Base-by-base conservation (phyloP, 2,113 vertebrate species). In the Onychorhynchus coronatus region DNA sequence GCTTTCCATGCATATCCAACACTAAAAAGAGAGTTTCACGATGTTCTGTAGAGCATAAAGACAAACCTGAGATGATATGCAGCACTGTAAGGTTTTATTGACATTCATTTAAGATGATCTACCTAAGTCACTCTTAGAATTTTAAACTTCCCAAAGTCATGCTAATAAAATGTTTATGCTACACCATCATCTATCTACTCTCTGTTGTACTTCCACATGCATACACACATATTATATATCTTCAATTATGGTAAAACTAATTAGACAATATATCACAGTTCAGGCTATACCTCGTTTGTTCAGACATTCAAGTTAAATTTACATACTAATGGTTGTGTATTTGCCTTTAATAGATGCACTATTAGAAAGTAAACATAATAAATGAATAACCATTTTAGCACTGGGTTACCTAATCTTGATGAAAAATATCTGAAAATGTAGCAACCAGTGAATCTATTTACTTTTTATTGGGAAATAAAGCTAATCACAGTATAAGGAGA, bases 251-350 rank as follows among this genome's bases (percentile, higher is more conserved):
- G 87, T 82, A 89, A 96, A 97, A 61, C 58, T 89, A 96, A 97
- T 92, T 91, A 95, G 89, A 90, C 89, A 93, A 86, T 96, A 96
- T 97, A 96, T 97, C 96, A 95, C 27, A 44, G 80, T 74, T 55
- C 74, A 95, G 68, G 83, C 76, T 93, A 80, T 75, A 95, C 56
- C 67, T 97, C 94, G 92, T 96, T 95, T 95, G 65, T 95, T 96
- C 77, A 95, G 94, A 94, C 23, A 93, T 93, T 65, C 66, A 91
- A 95, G 95, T 96, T 97, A 96, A 97, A 97, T 98, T 97, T 97
- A 88, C 95, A 95, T 95, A 92, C 91, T 97, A 97, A 97, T 91
- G 72, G 93, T 39, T 95, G 73, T 27, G 6, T 83, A 95, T 96
- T 94, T 97, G 93, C 76, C 87, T 96, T 96, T 97, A 97, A 97